phyloP scores from a whole-genome alignment of 2,797 vertebrate species.

The Thaleichthys pacificus region DNA sequence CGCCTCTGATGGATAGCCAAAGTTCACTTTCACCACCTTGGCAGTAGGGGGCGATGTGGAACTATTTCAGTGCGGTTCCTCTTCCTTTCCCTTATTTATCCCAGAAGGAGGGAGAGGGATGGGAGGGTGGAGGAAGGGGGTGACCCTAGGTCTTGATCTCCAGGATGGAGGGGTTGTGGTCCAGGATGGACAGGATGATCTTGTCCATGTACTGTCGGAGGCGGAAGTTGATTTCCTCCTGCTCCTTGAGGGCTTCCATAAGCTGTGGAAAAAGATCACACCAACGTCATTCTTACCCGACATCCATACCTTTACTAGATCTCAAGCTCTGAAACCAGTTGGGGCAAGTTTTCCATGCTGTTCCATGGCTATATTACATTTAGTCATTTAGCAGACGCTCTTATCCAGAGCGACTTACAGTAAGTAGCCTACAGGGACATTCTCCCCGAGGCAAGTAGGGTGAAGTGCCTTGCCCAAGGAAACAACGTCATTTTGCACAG shows the following conservation, averaged over 20 bases:
- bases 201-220: conserved; percentile 99
- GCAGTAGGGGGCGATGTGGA: conserved; percentile 59
- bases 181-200: conserved; percentile 94
- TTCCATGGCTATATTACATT: too few species aligned
- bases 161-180: conserved; percentile 96
- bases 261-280: conserved; percentile 77
- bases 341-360: too few species aligned
- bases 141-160: conserved; percentile 91
- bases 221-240: conserved; percentile 94
- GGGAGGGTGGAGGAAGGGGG: neutral
- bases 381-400: too few species aligned
- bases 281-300: neutral
- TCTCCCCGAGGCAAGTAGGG: too few species aligned
- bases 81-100: conserved; percentile 12
- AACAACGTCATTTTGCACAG: too few species aligned
- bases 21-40: conserved; percentile 35
- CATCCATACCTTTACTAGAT: too few species aligned
- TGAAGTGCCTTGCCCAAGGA: too few species aligned
- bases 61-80: conserved; percentile 25
- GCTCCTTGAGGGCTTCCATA: conserved; percentile 97
- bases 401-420: too few species aligned
- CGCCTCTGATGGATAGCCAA: conserved; percentile 13
- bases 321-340: too few species aligned
- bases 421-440: too few species aligned
- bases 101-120: neutral